These are phyloP conservation scores for Cancer borealis DNA, from an alignment of 2,888 invertebrate genomes.

Conservation along the genomic window DNA sequence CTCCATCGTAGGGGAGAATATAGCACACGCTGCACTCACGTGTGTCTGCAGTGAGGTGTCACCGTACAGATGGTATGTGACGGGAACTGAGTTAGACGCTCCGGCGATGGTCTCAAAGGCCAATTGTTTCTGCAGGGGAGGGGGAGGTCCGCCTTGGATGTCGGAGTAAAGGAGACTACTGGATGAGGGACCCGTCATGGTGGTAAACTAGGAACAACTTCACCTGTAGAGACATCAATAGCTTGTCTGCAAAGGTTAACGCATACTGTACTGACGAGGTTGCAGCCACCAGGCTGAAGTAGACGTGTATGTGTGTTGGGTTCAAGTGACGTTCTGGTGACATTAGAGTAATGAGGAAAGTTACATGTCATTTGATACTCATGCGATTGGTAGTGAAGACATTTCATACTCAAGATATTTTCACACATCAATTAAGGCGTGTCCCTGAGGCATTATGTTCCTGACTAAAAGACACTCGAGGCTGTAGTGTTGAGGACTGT, in stretches of 20 bases:
- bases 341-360: not conserved
- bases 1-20: not conserved
- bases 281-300: not conserved
- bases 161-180: too few species aligned
- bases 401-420: too few species aligned
- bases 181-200: too few species aligned
- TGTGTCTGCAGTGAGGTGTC: constrained; percentile 45
- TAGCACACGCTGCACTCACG: constrained; percentile 7
- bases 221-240: not conserved
- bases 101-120: not conserved
- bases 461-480: too few species aligned
- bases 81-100: constrained; percentile 38
- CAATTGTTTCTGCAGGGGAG: not conserved
- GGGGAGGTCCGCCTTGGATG: too few species aligned
- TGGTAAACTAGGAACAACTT: not conserved
- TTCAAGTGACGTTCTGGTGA: not conserved
- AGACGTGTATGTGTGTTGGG: not conserved
- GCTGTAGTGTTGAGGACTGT: too few species aligned
- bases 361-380: too few species aligned
- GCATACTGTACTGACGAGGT: not conserved
- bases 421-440: too few species aligned
- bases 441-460: too few species aligned
- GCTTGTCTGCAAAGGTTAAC: not conserved
- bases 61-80: not conserved
- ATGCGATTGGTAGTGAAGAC: constrained; percentile 27